Conservation (phyloP, 2,113 vertebrate genomes). For the Numida meleagris region DNA sequence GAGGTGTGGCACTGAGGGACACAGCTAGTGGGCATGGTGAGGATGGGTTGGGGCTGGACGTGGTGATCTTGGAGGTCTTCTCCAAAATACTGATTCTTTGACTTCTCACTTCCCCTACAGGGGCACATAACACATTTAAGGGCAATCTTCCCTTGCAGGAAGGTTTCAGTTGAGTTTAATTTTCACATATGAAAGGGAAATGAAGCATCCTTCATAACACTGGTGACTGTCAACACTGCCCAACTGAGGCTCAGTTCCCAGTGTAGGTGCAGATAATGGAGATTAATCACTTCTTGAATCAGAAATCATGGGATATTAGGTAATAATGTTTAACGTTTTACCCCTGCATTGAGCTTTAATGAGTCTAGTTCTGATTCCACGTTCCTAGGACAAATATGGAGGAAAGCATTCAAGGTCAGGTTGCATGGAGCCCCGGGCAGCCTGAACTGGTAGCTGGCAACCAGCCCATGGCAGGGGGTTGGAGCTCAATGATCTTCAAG, state of each 20-base stretch:
- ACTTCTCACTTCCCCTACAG: not conserved
- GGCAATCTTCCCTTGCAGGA: not conserved
- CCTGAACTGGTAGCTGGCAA: too few relatives aligned
- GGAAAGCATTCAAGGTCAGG: not conserved
- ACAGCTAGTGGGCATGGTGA: too few relatives aligned
- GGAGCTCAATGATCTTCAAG: too few relatives aligned
- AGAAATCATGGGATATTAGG: not conserved
- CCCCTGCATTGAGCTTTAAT: not conserved
- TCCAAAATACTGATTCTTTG: too few relatives aligned
- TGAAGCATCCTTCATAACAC: not conserved
- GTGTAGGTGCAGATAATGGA: not conserved
- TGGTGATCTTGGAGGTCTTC: too few relatives aligned
- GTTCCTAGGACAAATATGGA: not conserved
- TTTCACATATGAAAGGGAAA: not conserved
- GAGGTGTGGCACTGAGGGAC: too few relatives aligned
- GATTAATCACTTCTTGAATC: not conserved
- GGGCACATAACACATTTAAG: not conserved
- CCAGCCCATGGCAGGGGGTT: too few relatives aligned
- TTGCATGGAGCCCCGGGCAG: too few relatives aligned
- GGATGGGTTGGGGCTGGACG: too few relatives aligned
- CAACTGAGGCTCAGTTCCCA: not conserved
- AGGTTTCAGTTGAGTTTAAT: not conserved
- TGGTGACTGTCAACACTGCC: not conserved
- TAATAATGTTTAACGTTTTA: accelerated
- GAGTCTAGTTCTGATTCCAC: not conserved